Conservation (phyloP, 2,888 invertebrate species). For the Caenorhabditis sp. region DNA sequence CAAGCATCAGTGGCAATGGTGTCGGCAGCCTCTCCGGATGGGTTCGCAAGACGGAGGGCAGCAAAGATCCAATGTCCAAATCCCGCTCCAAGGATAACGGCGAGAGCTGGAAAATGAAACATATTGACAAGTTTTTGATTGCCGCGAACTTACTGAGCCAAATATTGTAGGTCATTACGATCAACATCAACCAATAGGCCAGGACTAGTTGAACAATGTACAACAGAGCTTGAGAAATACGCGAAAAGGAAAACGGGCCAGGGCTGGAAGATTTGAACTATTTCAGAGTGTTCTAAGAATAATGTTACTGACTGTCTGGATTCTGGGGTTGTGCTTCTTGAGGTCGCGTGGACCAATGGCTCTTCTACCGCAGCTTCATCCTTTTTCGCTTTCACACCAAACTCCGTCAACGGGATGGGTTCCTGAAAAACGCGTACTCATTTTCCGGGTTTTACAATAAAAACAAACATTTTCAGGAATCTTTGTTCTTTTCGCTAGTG, state of each 20-base stretch:
- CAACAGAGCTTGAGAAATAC: conserved; percentile 40
- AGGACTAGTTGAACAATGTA: conserved; percentile 70
- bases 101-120: conserved; percentile 59
- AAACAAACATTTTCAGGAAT: no score
- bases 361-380: background rate
- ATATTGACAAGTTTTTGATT: background rate
- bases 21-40: conserved; percentile 61
- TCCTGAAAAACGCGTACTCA: background rate
- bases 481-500: background rate
- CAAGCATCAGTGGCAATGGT: conserved; percentile 70
- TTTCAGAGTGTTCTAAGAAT: background rate
- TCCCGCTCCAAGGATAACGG: conserved; percentile 73
- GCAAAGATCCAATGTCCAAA: conserved; percentile 75
- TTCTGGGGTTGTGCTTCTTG: conserved; percentile 1
- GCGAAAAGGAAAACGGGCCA: conserved; percentile 15
- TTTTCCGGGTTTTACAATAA: background rate
- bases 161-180: conserved; percentile 77
- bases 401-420: background rate
- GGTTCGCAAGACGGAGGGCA: conserved; percentile 57
- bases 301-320: background rate
- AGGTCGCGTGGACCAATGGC: conserved; percentile 13
- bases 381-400: background rate
- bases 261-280: conserved; percentile 5
- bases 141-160: conserved; percentile 71
- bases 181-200: conserved; percentile 77